Evolutionary conservation across 2,113 vertebrate genomes (phyloP).

Genomic region (Cervus canadensis): DNA sequence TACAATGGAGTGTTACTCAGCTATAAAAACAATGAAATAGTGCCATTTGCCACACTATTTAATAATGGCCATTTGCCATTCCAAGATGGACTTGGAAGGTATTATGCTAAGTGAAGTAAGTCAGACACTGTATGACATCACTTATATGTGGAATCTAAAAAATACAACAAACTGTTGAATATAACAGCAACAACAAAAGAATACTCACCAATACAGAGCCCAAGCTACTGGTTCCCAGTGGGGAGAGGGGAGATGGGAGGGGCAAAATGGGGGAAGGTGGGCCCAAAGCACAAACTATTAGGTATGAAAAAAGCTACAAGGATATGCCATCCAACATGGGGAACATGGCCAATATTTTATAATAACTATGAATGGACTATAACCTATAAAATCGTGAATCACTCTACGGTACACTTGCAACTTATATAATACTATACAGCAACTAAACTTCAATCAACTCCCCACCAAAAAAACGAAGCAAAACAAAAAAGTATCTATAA

Average conservation of each 20-base stretch:
- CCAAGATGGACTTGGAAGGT: background rate
- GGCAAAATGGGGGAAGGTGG: fast-evolving
- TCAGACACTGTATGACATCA: background rate
- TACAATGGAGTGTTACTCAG: background rate
- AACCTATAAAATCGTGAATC: background rate
- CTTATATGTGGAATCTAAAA: background rate
- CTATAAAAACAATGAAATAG: background rate
- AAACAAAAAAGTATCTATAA: background rate
- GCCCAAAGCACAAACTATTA: background rate
- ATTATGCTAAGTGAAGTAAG: background rate
- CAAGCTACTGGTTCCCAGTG: background rate
- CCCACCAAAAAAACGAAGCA: background rate
- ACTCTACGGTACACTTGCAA: background rate
- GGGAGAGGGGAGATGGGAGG: background rate
- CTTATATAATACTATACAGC: background rate
- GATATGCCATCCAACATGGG: background rate
- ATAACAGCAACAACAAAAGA: background rate
- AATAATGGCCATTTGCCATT: no score
- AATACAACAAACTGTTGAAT: background rate
- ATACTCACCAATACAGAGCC: background rate
- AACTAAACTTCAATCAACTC: background rate
- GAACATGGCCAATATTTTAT: no score
- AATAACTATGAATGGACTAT: background rate
- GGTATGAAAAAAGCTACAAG: background rate
- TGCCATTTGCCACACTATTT: background rate